phyloP scores from a whole-genome alignment of 1,140 invertebrate genomes.

The Drosophila bocki region DNA sequence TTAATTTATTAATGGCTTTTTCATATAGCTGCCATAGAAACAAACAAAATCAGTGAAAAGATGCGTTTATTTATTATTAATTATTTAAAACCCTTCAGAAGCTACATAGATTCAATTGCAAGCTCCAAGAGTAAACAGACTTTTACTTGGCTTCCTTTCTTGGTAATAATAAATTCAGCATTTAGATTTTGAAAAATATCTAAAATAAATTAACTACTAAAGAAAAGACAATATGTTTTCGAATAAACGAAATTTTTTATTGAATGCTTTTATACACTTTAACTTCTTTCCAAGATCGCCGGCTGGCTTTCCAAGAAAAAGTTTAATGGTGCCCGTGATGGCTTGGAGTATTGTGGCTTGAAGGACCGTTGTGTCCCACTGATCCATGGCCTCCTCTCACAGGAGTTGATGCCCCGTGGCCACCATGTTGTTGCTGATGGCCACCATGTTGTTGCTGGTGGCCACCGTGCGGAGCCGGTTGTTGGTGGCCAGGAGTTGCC shows the following conservation, averaged over 20 bases:
- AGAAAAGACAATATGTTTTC: background rate
- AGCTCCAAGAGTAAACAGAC: too few species aligned
- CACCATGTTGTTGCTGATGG: background rate
- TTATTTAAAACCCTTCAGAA: too few species aligned
- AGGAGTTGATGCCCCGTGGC: background rate
- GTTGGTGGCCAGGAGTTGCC: conserved; percentile 19
- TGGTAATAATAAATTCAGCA: too few species aligned
- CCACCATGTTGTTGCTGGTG: background rate
- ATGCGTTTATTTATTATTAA: too few species aligned
- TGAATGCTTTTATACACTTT: conserved; percentile 9
- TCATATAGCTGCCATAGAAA: too few species aligned
- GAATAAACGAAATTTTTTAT: conserved; percentile 26
- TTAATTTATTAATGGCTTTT: too few species aligned
- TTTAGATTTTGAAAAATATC: too few species aligned
- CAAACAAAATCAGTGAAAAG: too few species aligned
- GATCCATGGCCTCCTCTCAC: background rate
- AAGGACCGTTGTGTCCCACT: background rate
- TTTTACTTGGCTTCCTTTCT: too few species aligned
- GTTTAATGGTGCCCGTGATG: background rate
- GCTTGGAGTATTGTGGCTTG: conserved; percentile 7
- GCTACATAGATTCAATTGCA: too few species aligned
- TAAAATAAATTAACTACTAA: background rate
- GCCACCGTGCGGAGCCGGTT: background rate
- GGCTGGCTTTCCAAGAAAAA: background rate
- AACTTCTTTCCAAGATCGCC: background rate